Conservation (phyloP, 2,888 invertebrate species). For the Xylota sylvarum region DNA sequence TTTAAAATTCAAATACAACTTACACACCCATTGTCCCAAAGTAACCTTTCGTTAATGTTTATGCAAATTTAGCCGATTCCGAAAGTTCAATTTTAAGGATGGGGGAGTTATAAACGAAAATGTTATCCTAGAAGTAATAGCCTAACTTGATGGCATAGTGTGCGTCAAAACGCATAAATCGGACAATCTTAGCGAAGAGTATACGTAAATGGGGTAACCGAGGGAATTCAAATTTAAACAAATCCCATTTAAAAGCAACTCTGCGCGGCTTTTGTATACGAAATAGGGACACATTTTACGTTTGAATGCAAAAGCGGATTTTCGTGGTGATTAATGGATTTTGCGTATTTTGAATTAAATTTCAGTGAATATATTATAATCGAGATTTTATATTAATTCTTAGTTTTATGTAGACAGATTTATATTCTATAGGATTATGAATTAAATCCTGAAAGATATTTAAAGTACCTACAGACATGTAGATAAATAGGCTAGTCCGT, state of each 20-base stretch:
- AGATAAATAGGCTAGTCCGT: too few species aligned
- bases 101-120: slow-evolving; percentile 2
- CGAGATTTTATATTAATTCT: neutral
- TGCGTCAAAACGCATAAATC: slow-evolving; percentile 34
- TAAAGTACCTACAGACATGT: too few species aligned
- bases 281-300: slow-evolving; percentile 22
- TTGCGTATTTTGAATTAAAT: slow-evolving; percentile 21
- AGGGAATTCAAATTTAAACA: slow-evolving; percentile 27
- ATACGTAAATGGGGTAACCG: neutral
- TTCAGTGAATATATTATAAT: neutral
- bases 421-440: neutral
- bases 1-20: neutral
- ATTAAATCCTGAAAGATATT: too few species aligned
- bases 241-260: slow-evolving; percentile 12
- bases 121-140: slow-evolving; percentile 24
- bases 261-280: neutral
- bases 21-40: neutral
- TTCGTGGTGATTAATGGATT: slow-evolving; percentile 12
- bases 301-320: slow-evolving; percentile 18
- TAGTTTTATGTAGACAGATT: neutral
- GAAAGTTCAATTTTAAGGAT: slow-evolving; percentile 11
- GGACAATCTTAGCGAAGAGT: neutral
- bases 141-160: neutral
- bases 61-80: slow-evolving; percentile 13
- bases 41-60: neutral